Conservation (phyloP, 2,113 vertebrate species). For the Eidolon helvum region DNA sequence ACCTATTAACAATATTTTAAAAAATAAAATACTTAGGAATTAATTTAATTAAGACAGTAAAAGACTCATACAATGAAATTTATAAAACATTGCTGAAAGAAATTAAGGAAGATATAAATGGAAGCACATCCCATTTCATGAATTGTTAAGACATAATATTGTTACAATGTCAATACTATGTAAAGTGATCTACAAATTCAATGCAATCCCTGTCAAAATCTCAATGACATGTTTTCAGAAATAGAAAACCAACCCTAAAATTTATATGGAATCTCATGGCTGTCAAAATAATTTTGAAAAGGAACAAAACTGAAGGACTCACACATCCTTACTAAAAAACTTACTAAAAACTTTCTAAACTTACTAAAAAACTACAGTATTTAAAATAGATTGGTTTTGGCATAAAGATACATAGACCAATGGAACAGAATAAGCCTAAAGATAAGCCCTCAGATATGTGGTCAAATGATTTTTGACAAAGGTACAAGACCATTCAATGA, state of each 20-base stretch:
- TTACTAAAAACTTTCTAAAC: neutral
- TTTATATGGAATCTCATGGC: neutral
- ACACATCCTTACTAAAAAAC: neutral
- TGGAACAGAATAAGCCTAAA: neutral
- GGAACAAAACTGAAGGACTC: neutral
- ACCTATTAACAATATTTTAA: too few species aligned
- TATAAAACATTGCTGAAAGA: neutral
- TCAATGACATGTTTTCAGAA: neutral
- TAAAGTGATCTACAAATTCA: neutral
- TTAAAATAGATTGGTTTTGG: neutral
- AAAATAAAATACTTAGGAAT: neutral
- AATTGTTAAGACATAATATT: neutral
- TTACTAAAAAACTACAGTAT: neutral
- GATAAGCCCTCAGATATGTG: neutral
- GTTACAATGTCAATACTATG: neutral
- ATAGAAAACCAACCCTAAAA: neutral
- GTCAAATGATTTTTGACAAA: neutral
- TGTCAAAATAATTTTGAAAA: neutral
- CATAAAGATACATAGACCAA: neutral
- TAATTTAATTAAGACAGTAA: neutral
- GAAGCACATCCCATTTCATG: neutral
- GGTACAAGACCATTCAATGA: neutral
- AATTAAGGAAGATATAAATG: neutral
- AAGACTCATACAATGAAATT: neutral
- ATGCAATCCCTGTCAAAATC: neutral